Evolutionary conservation across 2,113 vertebrate species (phyloP).

Genomic region (Macrotis lagotis): DNA sequence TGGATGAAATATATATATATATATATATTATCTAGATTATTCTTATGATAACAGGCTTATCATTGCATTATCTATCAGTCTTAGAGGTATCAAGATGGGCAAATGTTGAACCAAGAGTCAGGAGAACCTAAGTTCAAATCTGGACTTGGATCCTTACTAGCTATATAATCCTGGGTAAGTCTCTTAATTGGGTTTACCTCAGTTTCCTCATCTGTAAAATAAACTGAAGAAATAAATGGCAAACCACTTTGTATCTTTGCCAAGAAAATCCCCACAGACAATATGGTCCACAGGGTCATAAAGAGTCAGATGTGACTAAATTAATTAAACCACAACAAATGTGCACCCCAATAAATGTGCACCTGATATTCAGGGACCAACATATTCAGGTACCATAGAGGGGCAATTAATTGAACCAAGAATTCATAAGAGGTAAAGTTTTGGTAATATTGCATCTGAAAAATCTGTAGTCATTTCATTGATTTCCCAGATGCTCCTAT

Average conservation of each 20-base stretch:
- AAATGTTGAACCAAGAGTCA: neutral
- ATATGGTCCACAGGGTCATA: neutral
- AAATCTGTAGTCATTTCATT: neutral
- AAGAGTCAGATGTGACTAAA: neutral
- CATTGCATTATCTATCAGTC: neutral
- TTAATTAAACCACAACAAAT: neutral
- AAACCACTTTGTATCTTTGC: neutral
- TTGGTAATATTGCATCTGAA: neutral
- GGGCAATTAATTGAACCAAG: neutral
- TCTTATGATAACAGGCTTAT: neutral
- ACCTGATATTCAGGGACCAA: too few species aligned
- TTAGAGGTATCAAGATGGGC: neutral
- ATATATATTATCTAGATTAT: too few species aligned
- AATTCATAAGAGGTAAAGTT: neutral
- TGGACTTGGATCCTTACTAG: neutral
- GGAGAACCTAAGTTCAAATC: neutral
- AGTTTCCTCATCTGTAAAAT: neutral
- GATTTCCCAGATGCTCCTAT: neutral
- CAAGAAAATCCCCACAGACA: neutral
- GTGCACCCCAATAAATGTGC: neutral
- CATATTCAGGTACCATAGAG: neutral
- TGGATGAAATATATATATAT: neutral
- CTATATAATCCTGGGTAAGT: neutral
- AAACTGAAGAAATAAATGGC: neutral
- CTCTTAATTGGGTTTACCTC: neutral